Conservation (phyloP, 1,140 invertebrate genomes). For the Procambarus virginalis region DNA sequence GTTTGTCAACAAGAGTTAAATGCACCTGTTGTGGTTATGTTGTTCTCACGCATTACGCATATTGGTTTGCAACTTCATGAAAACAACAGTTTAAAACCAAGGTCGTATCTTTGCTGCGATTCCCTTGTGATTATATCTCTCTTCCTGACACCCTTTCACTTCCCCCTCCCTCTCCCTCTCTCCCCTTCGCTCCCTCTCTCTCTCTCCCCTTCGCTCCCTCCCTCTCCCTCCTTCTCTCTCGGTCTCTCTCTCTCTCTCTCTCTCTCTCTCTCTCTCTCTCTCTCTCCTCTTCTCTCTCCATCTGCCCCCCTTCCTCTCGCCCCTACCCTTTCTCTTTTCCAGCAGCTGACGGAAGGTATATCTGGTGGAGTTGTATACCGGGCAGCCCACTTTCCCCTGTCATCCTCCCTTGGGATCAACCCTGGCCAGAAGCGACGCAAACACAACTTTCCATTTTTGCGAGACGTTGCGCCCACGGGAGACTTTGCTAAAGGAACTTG, state of each 20-base stretch:
- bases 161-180: not conserved
- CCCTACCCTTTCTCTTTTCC: not conserved
- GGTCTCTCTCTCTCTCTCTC: conserved; percentile 10
- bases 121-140: not conserved
- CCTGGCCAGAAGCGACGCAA: too few relatives aligned
- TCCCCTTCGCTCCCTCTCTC: conserved; percentile 10
- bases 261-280: not conserved
- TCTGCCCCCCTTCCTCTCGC: not conserved
- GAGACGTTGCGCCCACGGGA: too few relatives aligned
- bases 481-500: too few relatives aligned
- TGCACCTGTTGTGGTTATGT: too few relatives aligned
- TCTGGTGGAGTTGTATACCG: not conserved
- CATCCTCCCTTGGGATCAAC: too few relatives aligned
- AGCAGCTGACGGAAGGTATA: conserved; percentile 5
- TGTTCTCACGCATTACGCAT: too few relatives aligned
- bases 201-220: not conserved
- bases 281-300: too few relatives aligned
- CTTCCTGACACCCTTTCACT: not conserved
- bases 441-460: too few relatives aligned
- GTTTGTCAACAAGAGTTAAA: too few relatives aligned
- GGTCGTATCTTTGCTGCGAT: not conserved
- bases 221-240: not conserved
- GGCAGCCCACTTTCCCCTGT: too few relatives aligned
- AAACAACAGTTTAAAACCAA: too few relatives aligned
- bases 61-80: too few relatives aligned